phyloP scores from a whole-genome alignment of 2,113 vertebrate genomes.

The Chaetops frenatus region DNA sequence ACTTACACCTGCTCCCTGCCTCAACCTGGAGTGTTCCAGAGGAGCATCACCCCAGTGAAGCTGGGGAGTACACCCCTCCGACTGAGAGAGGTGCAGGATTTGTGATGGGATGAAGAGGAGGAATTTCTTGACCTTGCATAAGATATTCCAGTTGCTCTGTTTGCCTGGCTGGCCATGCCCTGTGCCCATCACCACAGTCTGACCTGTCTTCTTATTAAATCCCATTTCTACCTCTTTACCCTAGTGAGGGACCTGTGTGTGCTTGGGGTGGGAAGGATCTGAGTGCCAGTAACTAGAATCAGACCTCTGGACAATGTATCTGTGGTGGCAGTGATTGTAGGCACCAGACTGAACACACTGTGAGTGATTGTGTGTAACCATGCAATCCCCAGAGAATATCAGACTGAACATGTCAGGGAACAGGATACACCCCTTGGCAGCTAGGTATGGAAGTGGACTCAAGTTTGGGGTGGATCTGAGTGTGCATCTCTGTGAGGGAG shows the following conservation, averaged over 20 bases:
- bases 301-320: not conserved
- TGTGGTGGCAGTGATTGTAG: not conserved
- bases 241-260: not conserved
- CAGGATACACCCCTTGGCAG: not conserved
- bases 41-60: not conserved
- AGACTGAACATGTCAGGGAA: not conserved
- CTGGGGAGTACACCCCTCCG: not conserved
- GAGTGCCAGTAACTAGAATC: not conserved
- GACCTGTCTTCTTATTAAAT: not conserved
- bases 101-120: not conserved
- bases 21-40: not conserved
- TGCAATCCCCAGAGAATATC: not conserved
- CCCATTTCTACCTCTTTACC: not conserved
- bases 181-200: not conserved
- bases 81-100: not conserved
- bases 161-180: not conserved
- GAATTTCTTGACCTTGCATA: not conserved
- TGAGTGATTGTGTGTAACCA: accelerated
- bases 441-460: not conserved
- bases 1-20: not conserved
- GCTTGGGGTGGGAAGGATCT: not conserved
- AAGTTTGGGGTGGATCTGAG: not conserved
- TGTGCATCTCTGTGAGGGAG: not conserved
- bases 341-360: not conserved
- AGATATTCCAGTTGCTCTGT: not conserved